Conservation (phyloP, 2,797 vertebrate species). For the Scarus forsteni region DNA sequence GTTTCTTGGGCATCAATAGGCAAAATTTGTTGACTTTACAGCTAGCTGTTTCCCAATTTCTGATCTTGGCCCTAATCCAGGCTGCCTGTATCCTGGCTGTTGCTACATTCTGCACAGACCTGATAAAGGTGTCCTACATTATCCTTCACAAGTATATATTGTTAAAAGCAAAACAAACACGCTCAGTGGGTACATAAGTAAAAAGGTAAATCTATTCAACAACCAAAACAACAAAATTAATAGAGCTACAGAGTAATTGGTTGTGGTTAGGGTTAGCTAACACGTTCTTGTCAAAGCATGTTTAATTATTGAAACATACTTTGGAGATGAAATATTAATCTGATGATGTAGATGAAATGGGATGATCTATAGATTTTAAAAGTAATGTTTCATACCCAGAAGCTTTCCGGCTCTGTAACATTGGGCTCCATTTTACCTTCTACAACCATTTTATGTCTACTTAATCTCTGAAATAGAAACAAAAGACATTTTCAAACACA, state of each 20-base stretch:
- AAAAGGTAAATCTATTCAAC: neutral
- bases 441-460: slow-evolving; percentile 54
- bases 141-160: too few relatives aligned
- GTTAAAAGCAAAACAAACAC: neutral
- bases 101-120: neutral
- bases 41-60: neutral
- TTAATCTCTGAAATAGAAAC: slow-evolving; percentile 69
- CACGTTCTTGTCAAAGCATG: slow-evolving; percentile 29
- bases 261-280: neutral
- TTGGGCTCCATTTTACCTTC: slow-evolving; percentile 67
- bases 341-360: slow-evolving; percentile 49
- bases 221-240: neutral
- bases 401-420: slow-evolving; percentile 60
- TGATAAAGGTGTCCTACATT: too few relatives aligned
- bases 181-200: neutral
- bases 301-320: slow-evolving; percentile 33
- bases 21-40: too few relatives aligned
- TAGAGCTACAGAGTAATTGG: too few relatives aligned
- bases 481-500: slow-evolving; percentile 30
- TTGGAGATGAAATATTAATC: slow-evolving; percentile 32
- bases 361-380: slow-evolving; percentile 40
- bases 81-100: neutral
- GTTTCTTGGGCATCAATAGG: too few relatives aligned
- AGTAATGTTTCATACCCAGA: slow-evolving; percentile 62
- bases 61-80: slow-evolving; percentile 11